Conservation (phyloP, 2,888 invertebrate species). For the Phengaris arion region DNA sequence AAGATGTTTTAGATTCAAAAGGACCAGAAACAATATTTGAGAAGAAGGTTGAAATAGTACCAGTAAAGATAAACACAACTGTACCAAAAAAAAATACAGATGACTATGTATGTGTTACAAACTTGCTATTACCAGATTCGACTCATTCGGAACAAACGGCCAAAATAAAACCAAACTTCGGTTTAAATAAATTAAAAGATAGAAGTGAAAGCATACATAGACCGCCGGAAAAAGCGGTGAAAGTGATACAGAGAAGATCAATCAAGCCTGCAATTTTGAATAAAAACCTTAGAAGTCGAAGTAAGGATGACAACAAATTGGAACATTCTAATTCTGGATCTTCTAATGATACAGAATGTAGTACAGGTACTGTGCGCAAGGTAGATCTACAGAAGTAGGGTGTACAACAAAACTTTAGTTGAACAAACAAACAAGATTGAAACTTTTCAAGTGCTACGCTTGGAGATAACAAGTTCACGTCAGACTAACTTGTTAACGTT, state of each 20-base stretch:
- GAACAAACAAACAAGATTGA: constrained; percentile 17
- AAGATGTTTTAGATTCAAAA: constrained; percentile 65
- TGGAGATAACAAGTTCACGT: constrained; percentile 22
- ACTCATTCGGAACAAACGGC: constrained; percentile 63
- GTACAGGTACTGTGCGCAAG: constrained; percentile 72
- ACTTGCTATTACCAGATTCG: constrained; percentile 62
- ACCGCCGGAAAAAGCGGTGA: constrained; percentile 67
- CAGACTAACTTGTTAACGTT: constrained; percentile 14
- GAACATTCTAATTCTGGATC: constrained; percentile 81
- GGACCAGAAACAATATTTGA: constrained; percentile 66
- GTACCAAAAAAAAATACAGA: constrained; percentile 58
- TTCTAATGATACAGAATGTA: constrained; percentile 76
- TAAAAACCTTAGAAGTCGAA: constrained; percentile 48
- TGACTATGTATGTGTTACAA: constrained; percentile 65
- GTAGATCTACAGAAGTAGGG: constrained; percentile 51
- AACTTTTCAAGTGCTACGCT: constrained; percentile 18
- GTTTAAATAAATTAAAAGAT: constrained; percentile 65
- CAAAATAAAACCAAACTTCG: constrained; percentile 69
- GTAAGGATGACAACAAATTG: constrained; percentile 55
- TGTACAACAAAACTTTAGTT: not conserved
- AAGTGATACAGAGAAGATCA: constrained; percentile 60
- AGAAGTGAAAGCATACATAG: constrained; percentile 69
- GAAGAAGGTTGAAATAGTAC: constrained; percentile 69
- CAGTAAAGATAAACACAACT: constrained; percentile 65
- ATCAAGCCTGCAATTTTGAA: constrained; percentile 58